A percentile compares a stretch with the other conserved stretches of the same genome.
These are phyloP conservation scores for Rhinolophus ferrumequinum DNA, from an alignment of 2,113 vertebrate genomes.

Conservation along the genomic window DNA sequence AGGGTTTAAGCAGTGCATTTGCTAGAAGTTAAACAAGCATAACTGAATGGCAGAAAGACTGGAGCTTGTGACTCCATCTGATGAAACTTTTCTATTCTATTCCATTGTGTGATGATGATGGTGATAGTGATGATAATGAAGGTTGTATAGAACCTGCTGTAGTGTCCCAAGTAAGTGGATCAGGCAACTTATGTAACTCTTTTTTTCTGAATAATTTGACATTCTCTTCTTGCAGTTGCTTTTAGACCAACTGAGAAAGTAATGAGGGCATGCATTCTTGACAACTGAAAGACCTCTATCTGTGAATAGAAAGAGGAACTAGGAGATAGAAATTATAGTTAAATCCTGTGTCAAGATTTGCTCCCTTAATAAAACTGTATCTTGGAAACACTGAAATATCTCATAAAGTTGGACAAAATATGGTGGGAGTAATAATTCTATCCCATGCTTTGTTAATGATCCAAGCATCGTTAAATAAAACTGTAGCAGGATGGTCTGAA, in stretches of 20 bases:
- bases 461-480: neutral
- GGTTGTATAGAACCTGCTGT: neutral
- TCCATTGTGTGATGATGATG: neutral
- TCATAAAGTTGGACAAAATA: neutral
- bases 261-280: neutral
- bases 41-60: neutral
- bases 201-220: neutral
- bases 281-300: neutral
- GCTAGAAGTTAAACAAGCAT: neutral
- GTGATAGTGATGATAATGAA: neutral
- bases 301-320: neutral
- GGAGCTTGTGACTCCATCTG: neutral
- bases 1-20: neutral
- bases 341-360: neutral
- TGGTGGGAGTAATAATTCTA: neutral
- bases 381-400: neutral
- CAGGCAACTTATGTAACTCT: neutral
- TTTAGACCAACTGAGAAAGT: neutral
- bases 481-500: neutral
- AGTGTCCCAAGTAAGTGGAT: neutral
- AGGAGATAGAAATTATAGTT: neutral
- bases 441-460: neutral
- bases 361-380: neutral
- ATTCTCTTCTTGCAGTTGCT: neutral
- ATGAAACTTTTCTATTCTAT: neutral